These are phyloP conservation scores for Polia nebulosa DNA, from an alignment of 2,888 invertebrate species.

Conservation along the genomic window DNA sequence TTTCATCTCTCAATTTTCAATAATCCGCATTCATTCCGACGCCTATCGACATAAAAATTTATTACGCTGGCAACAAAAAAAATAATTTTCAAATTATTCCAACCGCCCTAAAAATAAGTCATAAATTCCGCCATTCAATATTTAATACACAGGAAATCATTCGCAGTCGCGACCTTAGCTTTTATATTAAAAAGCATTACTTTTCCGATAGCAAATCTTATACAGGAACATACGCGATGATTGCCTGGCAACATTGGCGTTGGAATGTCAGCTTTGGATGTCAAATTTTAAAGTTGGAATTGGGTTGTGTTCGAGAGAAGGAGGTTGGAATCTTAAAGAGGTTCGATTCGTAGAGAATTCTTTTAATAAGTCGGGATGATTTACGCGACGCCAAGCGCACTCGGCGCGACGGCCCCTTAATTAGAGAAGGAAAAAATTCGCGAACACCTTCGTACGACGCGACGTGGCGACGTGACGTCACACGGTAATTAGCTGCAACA, in stretches of 20 bases:
- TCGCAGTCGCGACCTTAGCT: constrained; percentile 71
- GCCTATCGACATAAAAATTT: constrained; percentile 67
- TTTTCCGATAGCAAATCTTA: constrained; percentile 70
- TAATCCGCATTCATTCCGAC: constrained; percentile 64
- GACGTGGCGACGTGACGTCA: constrained; percentile 68
- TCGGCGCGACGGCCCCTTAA: constrained; percentile 80
- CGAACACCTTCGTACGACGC: constrained; percentile 73
- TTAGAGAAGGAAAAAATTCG: constrained; percentile 85
- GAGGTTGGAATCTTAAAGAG: constrained; percentile 82
- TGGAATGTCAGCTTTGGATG: constrained; percentile 37
- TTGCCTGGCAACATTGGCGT: constrained; percentile 32
- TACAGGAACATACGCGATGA: constrained; percentile 69
- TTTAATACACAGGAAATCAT: constrained; percentile 79
- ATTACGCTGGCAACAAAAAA: constrained; percentile 63
- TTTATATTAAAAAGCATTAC: constrained; percentile 76
- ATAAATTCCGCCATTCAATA: constrained; percentile 76
- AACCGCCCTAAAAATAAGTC: constrained; percentile 67
- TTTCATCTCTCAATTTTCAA: constrained; percentile 57
- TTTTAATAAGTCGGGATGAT: constrained; percentile 90
- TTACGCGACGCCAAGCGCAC: constrained; percentile 88
- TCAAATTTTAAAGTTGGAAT: constrained; percentile 42
- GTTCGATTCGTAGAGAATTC: constrained; percentile 87
- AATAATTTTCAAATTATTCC: constrained; percentile 66
- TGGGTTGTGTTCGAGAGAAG: constrained; percentile 53
- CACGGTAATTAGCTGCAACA: constrained; percentile 61